A percentile compares a stretch with the other conserved stretches of the same genome.
These are phyloP conservation scores for Malurus elegans DNA, from an alignment of 2,113 vertebrate genomes.

Conservation along the genomic window DNA sequence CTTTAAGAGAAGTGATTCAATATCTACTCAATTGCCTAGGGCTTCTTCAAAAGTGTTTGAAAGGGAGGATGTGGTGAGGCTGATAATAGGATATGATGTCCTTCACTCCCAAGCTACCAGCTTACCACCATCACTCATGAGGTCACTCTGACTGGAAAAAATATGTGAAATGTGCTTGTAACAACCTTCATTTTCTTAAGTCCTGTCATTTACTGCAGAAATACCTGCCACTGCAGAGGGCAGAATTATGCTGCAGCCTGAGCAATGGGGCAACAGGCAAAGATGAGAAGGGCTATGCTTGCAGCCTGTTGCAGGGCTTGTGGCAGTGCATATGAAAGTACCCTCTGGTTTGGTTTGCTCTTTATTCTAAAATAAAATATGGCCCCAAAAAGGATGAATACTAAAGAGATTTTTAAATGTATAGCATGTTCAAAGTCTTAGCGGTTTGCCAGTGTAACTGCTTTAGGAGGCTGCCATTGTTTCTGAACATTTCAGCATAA, in stretches of 20 bases:
- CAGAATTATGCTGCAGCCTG: not conserved
- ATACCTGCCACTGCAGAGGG: not conserved
- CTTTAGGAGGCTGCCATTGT: not conserved
- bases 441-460: not conserved
- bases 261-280: not conserved
- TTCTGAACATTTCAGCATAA: not conserved
- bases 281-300: not conserved
- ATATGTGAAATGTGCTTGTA: not conserved
- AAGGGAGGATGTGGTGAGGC: not conserved
- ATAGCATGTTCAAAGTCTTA: not conserved
- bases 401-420: not conserved
- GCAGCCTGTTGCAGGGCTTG: not conserved
- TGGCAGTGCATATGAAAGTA: not conserved
- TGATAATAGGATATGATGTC: not conserved
- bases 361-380: not conserved
- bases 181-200: not conserved
- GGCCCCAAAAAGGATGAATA: not conserved
- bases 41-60: constrained; percentile 15
- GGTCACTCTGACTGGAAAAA: not conserved
- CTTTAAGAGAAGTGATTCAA: constrained; percentile 14
- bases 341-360: not conserved
- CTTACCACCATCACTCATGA: not conserved
- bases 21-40: not conserved
- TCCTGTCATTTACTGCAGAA: not conserved
- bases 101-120: not conserved